Percentiles rank a stretch among this genome's conserved stretches.
Evolutionary conservation across 1,140 invertebrate genomes (phyloP).

Genomic region (Caligus rogercresseyi): DNA sequence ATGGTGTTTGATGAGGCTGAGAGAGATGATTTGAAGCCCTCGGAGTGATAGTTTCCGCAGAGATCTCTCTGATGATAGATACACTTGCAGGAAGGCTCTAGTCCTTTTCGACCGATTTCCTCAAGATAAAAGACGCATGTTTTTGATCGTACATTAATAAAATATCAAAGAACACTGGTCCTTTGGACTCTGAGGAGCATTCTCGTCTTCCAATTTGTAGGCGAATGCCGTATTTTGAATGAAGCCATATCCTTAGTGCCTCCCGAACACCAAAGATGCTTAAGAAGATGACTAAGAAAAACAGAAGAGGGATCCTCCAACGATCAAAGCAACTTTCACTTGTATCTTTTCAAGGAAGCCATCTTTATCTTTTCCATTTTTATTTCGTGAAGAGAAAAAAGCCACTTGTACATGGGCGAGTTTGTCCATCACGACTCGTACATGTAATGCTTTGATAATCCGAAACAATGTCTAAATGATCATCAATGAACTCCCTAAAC

Average conservation of each 20-base stretch:
- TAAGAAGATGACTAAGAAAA: not conserved
- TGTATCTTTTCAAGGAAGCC: too few species aligned
- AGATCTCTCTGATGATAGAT: not conserved
- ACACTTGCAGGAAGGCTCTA: not conserved
- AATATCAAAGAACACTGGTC: not conserved
- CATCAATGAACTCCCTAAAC: conserved; percentile 12
- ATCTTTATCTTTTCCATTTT: not conserved
- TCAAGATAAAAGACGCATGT: not conserved
- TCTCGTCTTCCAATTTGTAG: not conserved
- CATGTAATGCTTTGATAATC: not conserved
- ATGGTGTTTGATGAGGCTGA: not conserved
- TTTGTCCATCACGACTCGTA: not conserved
- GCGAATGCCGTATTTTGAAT: not conserved
- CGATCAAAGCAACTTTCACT: not conserved
- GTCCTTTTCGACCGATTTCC: not conserved
- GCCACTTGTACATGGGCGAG: not conserved
- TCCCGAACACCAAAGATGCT: not conserved
- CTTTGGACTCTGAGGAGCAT: not conserved
- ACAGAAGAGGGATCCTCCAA: not conserved
- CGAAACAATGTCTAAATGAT: not conserved
- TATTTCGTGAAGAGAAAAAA: not conserved
- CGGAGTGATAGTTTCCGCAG: not conserved
- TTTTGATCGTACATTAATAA: not conserved
- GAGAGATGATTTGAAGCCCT: not conserved
- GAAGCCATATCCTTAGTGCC: not conserved